Evolutionary conservation across 2,113 vertebrate species (phyloP).

Genomic region (Corvus cornix): DNA sequence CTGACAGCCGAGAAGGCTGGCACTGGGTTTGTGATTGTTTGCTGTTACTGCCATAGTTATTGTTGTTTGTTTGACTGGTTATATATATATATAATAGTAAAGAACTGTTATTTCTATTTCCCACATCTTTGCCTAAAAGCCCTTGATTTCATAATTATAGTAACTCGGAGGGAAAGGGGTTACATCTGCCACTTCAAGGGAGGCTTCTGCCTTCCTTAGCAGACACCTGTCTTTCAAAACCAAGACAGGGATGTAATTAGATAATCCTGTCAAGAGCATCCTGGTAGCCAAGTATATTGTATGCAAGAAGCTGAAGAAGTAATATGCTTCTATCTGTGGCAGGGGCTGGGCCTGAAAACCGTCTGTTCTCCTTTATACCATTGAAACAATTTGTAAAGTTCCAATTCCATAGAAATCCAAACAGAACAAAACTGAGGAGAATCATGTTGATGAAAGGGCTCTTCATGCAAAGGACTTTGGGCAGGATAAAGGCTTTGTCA

Average conservation of each 20-base stretch:
- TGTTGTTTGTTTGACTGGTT: too few species aligned
- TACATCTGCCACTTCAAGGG: too few species aligned
- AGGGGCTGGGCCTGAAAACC: background rate
- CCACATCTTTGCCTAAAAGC: too few species aligned
- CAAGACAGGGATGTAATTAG: background rate
- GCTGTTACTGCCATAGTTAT: too few species aligned
- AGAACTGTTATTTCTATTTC: too few species aligned
- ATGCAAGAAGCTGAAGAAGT: background rate
- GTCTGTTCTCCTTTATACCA: background rate
- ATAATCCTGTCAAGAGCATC: background rate
- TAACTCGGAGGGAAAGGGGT: too few species aligned
- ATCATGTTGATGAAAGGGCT: background rate
- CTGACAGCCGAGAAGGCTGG: too few species aligned
- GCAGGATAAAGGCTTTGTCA: background rate
- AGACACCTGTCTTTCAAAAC: too few species aligned
- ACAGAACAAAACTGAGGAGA: background rate
- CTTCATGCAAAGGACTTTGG: background rate
- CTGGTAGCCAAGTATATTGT: background rate
- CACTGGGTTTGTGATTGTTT: too few species aligned
- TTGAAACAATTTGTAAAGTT: background rate
- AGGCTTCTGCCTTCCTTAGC: too few species aligned
- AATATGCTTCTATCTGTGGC: background rate
- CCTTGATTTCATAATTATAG: too few species aligned
- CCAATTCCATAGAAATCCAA: background rate
- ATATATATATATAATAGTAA: too few species aligned